Evolutionary conservation across 37 sponge, comb jelly and placozoan species (phyloP).

Genomic region (Ephydatia muelleri): DNA sequence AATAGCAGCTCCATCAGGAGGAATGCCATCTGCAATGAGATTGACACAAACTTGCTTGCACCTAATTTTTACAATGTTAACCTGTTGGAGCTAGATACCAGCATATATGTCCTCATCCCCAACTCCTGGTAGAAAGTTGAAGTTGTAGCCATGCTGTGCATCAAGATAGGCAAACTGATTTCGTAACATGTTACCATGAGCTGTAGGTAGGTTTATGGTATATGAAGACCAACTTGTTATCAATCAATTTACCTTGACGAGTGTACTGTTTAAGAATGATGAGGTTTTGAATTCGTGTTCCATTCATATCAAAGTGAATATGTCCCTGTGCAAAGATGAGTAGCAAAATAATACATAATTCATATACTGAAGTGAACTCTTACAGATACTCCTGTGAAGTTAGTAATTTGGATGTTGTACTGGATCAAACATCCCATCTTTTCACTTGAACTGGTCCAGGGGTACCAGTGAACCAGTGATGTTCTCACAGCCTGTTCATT

Average conservation of each 20-base stretch:
- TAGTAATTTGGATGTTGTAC: slow-evolving; percentile 1
- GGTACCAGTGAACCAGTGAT: neutral
- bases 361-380: neutral
- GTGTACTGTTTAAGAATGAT: slow-evolving; percentile 2
- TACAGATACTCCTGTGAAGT: slow-evolving; percentile 45
- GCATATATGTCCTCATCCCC: neutral
- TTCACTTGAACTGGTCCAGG: slow-evolving; percentile 22
- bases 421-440: slow-evolving; percentile 36
- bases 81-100: neutral
- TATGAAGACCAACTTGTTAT: no score
- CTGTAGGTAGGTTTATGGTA: no score
- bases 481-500: neutral
- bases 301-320: slow-evolving; percentile 11
- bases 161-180: neutral
- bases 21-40: slow-evolving; percentile 16
- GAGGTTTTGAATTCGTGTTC: neutral
- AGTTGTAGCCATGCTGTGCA: neutral
- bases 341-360: neutral
- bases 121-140: neutral
- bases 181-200: neutral
- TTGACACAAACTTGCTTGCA: neutral
- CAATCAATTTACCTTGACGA: neutral
- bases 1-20: slow-evolving; percentile 15
- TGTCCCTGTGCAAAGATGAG: slow-evolving; percentile 1
- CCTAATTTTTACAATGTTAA: neutral